These are phyloP conservation scores for Masnerella sp. DNA, from an alignment of 2,888 invertebrate genomes.

Conservation along the genomic window DNA sequence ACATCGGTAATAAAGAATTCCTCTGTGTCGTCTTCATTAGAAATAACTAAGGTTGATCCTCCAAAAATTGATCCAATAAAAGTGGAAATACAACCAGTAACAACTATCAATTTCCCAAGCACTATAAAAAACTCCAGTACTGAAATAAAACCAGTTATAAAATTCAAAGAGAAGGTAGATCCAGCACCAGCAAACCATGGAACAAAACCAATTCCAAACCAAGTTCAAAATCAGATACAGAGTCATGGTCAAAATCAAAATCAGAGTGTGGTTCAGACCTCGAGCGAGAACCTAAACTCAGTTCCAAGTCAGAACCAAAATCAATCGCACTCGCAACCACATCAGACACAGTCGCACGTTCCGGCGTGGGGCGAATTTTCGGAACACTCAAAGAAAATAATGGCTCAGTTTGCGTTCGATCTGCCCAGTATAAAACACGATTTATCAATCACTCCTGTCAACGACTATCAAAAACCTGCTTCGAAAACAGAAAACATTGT, in stretches of 20 bases:
- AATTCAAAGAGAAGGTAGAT: constrained; percentile 66
- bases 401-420: constrained; percentile 68
- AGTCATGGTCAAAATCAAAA: no score
- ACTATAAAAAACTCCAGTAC: constrained; percentile 34
- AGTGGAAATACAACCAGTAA: constrained; percentile 1
- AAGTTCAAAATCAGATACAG: constrained; percentile 4
- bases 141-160: constrained; percentile 45
- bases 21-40: constrained; percentile 25
- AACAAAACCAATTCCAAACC: not conserved
- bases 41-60: constrained; percentile 40
- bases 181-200: constrained; percentile 54
- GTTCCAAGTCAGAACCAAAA: no score
- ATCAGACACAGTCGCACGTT: no score
- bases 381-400: constrained; percentile 66
- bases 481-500: constrained; percentile 67
- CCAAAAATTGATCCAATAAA: constrained; percentile 30
- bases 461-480: constrained; percentile 68
- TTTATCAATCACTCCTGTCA: constrained; percentile 74
- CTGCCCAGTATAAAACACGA: constrained; percentile 69
- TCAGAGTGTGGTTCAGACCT: no score
- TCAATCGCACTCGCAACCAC: no score
- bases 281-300: no score
- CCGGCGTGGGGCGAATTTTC: constrained; percentile 67
- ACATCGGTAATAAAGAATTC: constrained; percentile 30
- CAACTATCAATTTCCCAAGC: constrained; percentile 60